Evolutionary conservation across 2,888 invertebrate species (phyloP).

Genomic region (Mythimna loreyi): DNA sequence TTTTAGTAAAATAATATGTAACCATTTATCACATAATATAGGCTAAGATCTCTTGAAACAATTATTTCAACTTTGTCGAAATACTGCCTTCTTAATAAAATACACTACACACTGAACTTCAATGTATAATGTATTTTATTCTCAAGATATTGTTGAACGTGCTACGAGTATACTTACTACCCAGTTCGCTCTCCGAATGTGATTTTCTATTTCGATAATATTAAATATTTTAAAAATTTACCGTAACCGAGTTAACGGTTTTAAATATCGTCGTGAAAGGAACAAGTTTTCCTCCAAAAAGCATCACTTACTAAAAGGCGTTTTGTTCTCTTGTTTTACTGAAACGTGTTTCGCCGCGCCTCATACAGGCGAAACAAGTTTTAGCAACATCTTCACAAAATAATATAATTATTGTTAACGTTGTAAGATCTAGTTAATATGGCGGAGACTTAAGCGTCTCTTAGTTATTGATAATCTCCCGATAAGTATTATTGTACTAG

Average conservation of each 20-base stretch:
- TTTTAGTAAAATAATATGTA: conserved; percentile 46
- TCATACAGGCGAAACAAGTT: conserved; percentile 6
- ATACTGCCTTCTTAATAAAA: conserved; percentile 1
- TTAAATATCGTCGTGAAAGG: conserved; percentile 16
- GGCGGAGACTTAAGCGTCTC: conserved; percentile 61
- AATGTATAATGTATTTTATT: neutral
- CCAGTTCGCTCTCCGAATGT: conserved; percentile 50
- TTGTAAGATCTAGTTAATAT: conserved; percentile 62
- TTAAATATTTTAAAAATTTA: conserved; percentile 13
- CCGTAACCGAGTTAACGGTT: conserved; percentile 17
- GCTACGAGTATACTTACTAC: conserved; percentile 1
- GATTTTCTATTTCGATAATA: conserved; percentile 36
- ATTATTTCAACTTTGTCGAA: conserved; percentile 17
- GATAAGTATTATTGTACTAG: conserved; percentile 80
- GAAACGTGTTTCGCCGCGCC: neutral
- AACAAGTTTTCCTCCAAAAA: neutral
- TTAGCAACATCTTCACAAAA: conserved; percentile 9
- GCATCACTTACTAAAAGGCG: conserved; percentile 1
- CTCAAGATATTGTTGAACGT: neutral
- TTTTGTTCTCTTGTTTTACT: conserved; percentile 12
- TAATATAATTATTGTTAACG: conserved; percentile 59
- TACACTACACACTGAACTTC: neutral
- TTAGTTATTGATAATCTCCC: conserved; percentile 76
- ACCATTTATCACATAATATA: conserved; percentile 27
- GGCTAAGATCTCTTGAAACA: conserved; percentile 20